These are phyloP conservation scores for Eilema depressum DNA, from an alignment of 2,888 invertebrate genomes.

Conservation along the genomic window DNA sequence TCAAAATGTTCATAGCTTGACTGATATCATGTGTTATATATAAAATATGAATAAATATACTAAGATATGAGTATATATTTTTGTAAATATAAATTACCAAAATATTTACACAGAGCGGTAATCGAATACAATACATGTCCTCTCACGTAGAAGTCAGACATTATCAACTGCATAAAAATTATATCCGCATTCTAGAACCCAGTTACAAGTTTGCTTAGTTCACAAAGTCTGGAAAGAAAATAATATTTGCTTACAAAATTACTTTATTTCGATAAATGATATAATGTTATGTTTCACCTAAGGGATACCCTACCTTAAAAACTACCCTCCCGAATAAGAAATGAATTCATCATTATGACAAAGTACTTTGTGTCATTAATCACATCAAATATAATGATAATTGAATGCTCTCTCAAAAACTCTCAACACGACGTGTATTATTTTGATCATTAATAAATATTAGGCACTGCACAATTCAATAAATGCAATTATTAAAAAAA, in stretches of 20 bases:
- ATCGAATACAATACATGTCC: background rate
- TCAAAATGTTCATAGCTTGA: too few relatives aligned
- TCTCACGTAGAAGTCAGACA: too few relatives aligned
- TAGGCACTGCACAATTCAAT: conserved; percentile 34
- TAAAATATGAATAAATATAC: too few relatives aligned
- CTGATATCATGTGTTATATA: too few relatives aligned
- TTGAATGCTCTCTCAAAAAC: conserved; percentile 33
- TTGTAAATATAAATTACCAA: too few relatives aligned
- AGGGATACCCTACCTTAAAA: background rate
- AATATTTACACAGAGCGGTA: background rate
- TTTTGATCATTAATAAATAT: conserved; percentile 59
- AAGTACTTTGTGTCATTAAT: conserved; percentile 21
- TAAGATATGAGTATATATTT: too few relatives aligned
- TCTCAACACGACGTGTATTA: conserved; percentile 28
- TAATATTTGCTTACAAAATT: background rate
- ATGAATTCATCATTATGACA: conserved; percentile 1
- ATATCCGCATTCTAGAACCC: background rate
- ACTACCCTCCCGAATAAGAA: background rate
- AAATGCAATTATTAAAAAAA: conserved; percentile 48
- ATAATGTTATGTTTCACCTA: background rate
- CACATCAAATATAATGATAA: conserved; percentile 39
- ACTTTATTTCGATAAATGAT: background rate
- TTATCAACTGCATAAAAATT: too few relatives aligned
- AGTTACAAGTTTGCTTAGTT: too few relatives aligned
- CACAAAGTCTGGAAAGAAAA: background rate